Evolutionary conservation across 1,140 invertebrate genomes (phyloP), one percentile per base, ranked within the genome.

Genomic region (Cataglyphis hispanica): DNA sequence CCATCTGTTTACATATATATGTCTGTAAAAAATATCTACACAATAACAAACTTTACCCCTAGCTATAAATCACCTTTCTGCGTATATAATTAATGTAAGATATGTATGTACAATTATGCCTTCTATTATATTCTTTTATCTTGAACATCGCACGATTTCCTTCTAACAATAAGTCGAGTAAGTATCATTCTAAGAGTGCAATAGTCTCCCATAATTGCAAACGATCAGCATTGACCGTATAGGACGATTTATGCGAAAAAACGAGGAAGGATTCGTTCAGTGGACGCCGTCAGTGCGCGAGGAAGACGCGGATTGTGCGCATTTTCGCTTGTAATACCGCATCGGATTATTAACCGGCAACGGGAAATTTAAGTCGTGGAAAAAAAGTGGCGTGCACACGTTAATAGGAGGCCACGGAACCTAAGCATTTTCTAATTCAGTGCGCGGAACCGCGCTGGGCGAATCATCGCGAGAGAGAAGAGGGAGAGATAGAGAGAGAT

Each of bases 371-470:
- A 74, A 83, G 67, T 83, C 67, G 53, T 61, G 78, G 67, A 83
- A 74, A 69, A 76, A 53, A 74, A 83, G 8, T 40, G 2, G 78
- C 56, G 53, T 83, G 78, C 78, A 83, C 78, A 83, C 78, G 78
- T 13, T 83, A 83, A 83, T 83, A 61, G 67, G 67, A 22, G 53
- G n/a, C 22, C 67, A 56, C 37, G 53, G 67, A 83, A 83, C 67
- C 53, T 27, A 40, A 61, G 78, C 25, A 83, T 83, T 74, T 83
- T 84, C 70, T 84, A 84, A 84, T 78, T 76, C 83, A 76, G 70
- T 46, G 83, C 70, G 61, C 74, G 83, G 83, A 84, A 75, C 74
- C 74, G 58, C 56, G 46, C 19, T 58, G 40, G 69, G 50, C 50
- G 53, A 72, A 84, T 34, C 43, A 66, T 70, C 3, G 69, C 22